Base-by-base conservation (phyloP, 2,888 invertebrate genomes). In the Drosophila monieri region DNA sequence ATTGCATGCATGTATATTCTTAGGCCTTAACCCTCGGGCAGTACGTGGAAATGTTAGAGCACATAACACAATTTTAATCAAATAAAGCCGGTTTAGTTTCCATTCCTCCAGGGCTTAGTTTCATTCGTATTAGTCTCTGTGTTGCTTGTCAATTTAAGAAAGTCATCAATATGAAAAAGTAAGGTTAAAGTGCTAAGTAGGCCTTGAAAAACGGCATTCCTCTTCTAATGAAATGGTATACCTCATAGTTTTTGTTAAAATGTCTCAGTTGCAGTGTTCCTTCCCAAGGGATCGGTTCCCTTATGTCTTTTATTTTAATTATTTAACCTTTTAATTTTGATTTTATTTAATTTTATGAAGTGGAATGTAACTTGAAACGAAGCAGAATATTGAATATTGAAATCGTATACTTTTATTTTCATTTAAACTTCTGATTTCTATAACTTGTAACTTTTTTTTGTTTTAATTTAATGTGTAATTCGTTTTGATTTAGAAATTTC, bases 1-100 rank as follows among this genome's bases (percentile, higher is more conserved):
- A 14, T 71, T 39, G 47, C 47, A 39, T 71, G 53, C 56, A 49
- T 53, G 49, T 54, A 18, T 51, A 47, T 41, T 27, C 49, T 21
- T 10, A 9, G 61, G 30, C 46, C 23, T 41, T 60, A 60, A 32
- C 47, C 60, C 47, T 39, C 61, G 8, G 15, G 46, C 30, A 12
- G 15, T 23, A 21, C 27, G 15, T 10, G 15, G 39, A 46, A 46
- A 39, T n/a, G 12, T 43, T 14, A 8, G 27, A n/a, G 10, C 27
- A 15, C 18, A 41, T 18, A 12, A 30, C 61, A 23, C 6, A 21
- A 47, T 23, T 61, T 61, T 39, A 47, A 61, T 47, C 61, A 61
- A 61, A 61, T 39, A 14, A 15, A 23, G 15, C 46, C 5, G n/a
- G 21, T 23, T 46, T 21, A 9, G 25, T 35, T 35, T n/a, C 35